A percentile compares a stretch with the other conserved stretches of the same genome.
Conservation (phyloP, 2,113 vertebrate species). For the Osmerus eperlanus region DNA sequence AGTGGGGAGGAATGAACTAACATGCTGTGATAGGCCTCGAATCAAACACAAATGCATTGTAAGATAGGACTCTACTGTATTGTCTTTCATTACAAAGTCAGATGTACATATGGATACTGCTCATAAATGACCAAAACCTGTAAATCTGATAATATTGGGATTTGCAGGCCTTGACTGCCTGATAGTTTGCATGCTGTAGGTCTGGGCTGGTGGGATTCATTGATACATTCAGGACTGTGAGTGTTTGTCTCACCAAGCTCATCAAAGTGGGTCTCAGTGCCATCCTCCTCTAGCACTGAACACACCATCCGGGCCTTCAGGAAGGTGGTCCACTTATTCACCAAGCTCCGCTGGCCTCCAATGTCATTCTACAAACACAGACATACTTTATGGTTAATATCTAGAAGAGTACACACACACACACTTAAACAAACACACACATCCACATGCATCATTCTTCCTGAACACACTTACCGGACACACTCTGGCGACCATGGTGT, state of each 20-base stretch:
- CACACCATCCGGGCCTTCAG: constrained; percentile 94
- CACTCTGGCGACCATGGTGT: constrained; percentile 95
- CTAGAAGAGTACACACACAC: not conserved
- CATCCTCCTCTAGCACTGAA: constrained; percentile 92
- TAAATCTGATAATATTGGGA: too few species aligned
- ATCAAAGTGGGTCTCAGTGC: constrained; percentile 94
- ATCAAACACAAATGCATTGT: too few species aligned
- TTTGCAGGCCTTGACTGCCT: not conserved
- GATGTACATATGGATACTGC: too few species aligned
- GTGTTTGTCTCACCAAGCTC: constrained; percentile 80
- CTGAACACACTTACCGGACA: constrained; percentile 83
- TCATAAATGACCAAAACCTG: too few species aligned
- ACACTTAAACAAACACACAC: not conserved
- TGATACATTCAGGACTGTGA: not conserved
- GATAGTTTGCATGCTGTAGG: not conserved
- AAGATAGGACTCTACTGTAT: too few species aligned
- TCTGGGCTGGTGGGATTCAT: not conserved
- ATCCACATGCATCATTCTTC: not conserved
- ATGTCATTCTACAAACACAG: constrained; percentile 80
- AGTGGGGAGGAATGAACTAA: constrained; percentile 17
- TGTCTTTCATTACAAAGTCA: too few species aligned
- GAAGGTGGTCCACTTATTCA: constrained; percentile 99
- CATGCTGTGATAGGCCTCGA: too few species aligned
- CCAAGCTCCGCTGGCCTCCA: constrained; percentile 94
- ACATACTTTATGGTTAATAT: not conserved